Evolutionary conservation across 2,113 vertebrate genomes (phyloP), one percentile per base, ranked within the genome.

Genomic region (Paramormyrops kingsleyae): DNA sequence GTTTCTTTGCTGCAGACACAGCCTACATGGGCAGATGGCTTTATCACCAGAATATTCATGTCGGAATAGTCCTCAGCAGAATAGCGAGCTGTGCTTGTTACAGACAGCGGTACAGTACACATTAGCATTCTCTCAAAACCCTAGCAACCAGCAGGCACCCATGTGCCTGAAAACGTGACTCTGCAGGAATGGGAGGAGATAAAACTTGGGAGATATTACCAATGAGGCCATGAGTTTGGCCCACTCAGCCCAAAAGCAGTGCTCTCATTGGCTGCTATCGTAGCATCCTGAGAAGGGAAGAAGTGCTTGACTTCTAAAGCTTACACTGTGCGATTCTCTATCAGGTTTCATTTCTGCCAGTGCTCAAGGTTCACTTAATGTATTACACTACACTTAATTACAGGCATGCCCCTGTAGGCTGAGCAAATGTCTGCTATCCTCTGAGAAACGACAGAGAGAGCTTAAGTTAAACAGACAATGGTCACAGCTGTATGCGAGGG

Each of bases 11-110:
- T 53, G 83, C 21, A 87, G 56, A 90, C 56, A 17, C 83, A 90
- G 84, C 89, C 83, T 21, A 70, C 88, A 56, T 21, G 27, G 21
- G 19, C 86, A 87, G 87, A 70, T 88, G 83, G 46, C 87, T 90
- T 87, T 88, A 53, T 53, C 46, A 52, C 88, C 85, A 88, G 84
- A 91, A 91, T 91, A 89, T 91, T 92, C 80, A 91, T 90, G 90
- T 89, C 77, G 10, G 56, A 46, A 46, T 9, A 39, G 88, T 53
- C 62, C 89, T 31, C 70, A 87, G 66, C 53, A 89, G 84, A 77
- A 39, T 52, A 86, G 59, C 86, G 31, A 53, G 52, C 88, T 85
- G 49, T 88, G 87, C 21, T 39, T 42, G 53, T n/a, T 8, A 87
- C 52, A 84, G 83, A 87, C 84, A 87, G 84, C 50, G 84, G 84